Percentiles rank a stretch among this genome's conserved stretches.
These are phyloP conservation scores for Tetraodon nigroviridis DNA, from an alignment of 2,113 vertebrate species.

Conservation along the genomic window DNA sequence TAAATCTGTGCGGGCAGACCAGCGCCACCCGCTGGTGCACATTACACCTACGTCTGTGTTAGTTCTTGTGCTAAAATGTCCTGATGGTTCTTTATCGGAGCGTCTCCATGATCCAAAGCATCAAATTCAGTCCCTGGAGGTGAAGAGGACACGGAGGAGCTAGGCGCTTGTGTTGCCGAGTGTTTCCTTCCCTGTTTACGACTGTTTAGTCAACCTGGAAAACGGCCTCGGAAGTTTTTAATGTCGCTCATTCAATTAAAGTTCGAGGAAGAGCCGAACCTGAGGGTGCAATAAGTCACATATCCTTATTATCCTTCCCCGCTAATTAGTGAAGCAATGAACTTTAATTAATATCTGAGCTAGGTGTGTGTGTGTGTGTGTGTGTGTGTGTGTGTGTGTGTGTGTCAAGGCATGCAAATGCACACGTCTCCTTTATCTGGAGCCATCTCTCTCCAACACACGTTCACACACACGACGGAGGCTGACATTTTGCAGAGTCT, in stretches of 20 bases:
- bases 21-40: too few species aligned
- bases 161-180: conserved; percentile 18
- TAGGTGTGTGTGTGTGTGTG: conserved; percentile 14
- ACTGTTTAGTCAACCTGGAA: conserved; percentile 70
- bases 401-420: conserved; percentile 45
- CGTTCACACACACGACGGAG: conserved; percentile 15
- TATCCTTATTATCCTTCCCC: conserved; percentile 70
- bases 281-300: conserved; percentile 69
- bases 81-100: too few species aligned
- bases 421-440: conserved; percentile 51
- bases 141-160: conserved; percentile 20
- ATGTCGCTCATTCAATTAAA: conserved; percentile 74
- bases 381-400: conserved; percentile 1
- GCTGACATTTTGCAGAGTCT: conserved; percentile 67
- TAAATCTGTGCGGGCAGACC: too few species aligned
- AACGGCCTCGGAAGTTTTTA: conserved; percentile 71
- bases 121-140: too few species aligned
- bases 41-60: too few species aligned
- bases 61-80: too few species aligned
- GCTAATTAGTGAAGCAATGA: conserved; percentile 76
- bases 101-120: too few species aligned
- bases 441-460: conserved; percentile 53
- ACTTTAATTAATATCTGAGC: conserved; percentile 73
- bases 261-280: conserved; percentile 60
- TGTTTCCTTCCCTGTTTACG: conserved; percentile 63